These are phyloP conservation scores for Otus sunia DNA, from an alignment of 2,113 vertebrate species.

Conservation along the genomic window DNA sequence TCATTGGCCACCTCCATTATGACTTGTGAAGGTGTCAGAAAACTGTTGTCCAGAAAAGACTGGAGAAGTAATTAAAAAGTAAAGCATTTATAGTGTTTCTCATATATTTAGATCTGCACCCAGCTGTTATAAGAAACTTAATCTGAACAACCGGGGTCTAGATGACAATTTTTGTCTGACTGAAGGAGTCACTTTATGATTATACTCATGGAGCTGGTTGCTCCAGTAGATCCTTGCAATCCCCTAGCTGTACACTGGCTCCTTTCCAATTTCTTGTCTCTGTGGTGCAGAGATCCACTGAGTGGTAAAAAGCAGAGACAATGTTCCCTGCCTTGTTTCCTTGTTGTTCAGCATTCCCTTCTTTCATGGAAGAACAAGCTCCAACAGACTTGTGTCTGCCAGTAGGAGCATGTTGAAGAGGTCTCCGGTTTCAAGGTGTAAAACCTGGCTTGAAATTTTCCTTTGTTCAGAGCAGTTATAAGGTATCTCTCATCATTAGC, in stretches of 20 bases:
- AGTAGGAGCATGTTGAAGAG: neutral
- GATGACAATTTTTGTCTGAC: neutral
- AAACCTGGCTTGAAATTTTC: neutral
- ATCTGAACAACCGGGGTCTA: neutral
- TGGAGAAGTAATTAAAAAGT: neutral
- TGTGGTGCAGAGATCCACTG: neutral
- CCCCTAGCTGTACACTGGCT: neutral
- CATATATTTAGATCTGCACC: neutral
- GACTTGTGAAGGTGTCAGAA: neutral
- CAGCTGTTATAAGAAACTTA: neutral
- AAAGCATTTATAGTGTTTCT: neutral
- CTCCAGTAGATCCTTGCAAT: neutral
- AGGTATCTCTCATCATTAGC: neutral
- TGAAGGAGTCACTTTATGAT: neutral
- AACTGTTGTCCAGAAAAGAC: neutral
- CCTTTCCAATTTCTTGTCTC: neutral
- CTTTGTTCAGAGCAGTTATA: neutral
- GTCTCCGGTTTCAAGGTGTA: neutral
- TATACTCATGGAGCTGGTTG: neutral
- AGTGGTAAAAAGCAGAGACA: neutral
- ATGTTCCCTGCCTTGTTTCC: neutral
- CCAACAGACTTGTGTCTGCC: neutral
- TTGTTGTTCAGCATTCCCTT: neutral
- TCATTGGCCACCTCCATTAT: neutral
- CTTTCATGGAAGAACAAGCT: neutral